phyloP scores from a whole-genome alignment of 2,888 invertebrate genomes.

The Priocnemis perturbator region DNA sequence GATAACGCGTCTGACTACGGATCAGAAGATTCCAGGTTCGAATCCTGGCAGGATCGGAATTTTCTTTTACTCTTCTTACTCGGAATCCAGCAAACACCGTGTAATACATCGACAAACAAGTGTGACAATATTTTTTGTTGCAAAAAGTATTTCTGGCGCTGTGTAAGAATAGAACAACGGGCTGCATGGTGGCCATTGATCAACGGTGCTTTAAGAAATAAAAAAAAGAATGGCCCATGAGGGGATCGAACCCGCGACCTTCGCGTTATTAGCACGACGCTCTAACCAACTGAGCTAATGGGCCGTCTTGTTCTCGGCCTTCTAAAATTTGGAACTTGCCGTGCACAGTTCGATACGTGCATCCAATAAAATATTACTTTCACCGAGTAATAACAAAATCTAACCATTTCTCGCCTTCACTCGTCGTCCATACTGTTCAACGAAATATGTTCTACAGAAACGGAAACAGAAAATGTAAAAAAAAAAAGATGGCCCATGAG shows the following conservation, averaged over 20 bases:
- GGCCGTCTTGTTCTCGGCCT: constrained; percentile 42
- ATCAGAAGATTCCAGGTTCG: constrained; percentile 62
- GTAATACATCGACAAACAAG: neutral
- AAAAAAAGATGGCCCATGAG: constrained; percentile 68
- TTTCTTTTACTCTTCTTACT: constrained; percentile 14
- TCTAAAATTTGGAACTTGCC: too few species aligned
- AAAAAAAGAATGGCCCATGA: constrained; percentile 67
- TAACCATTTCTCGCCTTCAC: too few species aligned
- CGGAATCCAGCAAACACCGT: neutral
- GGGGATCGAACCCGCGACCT: constrained; percentile 74
- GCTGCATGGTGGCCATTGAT: too few species aligned
- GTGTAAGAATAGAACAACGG: too few species aligned
- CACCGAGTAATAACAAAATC: too few species aligned
- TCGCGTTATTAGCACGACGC: constrained; percentile 74
- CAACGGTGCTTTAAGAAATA: neutral
- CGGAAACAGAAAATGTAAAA: neutral
- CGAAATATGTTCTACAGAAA: too few species aligned
- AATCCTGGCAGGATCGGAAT: constrained; percentile 58
- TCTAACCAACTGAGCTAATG: constrained; percentile 74
- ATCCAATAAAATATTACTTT: too few species aligned
- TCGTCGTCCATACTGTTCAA: too few species aligned
- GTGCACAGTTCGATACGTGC: too few species aligned
- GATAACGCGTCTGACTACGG: constrained; percentile 63
- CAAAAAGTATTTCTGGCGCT: too few species aligned
- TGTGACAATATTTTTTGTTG: neutral